Percentiles rank a stretch among this genome's conserved stretches.
Conservation (phyloP, 2,888 invertebrate species). For the Pterostichus madidus region DNA sequence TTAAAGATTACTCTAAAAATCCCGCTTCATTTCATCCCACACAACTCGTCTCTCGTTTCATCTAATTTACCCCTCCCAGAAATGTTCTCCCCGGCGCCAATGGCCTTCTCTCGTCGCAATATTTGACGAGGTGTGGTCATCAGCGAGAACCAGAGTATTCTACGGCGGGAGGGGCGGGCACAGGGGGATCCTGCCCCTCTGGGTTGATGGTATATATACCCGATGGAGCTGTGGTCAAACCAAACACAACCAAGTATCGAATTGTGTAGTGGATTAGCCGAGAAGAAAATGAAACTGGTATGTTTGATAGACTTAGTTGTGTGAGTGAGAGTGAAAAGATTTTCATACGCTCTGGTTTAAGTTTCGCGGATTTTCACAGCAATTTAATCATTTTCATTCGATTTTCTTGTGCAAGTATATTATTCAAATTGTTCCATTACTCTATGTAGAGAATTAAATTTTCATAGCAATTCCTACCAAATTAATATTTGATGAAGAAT, state of each 20-base stretch:
- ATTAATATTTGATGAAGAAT: too few relatives aligned
- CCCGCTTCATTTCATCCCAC: conserved; percentile 1
- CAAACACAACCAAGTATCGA: background rate
- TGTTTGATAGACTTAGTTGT: conserved; percentile 6
- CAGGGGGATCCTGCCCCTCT: conserved; percentile 17
- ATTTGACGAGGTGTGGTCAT: conserved; percentile 52
- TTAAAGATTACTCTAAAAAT: conserved; percentile 18
- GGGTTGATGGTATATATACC: conserved; percentile 25
- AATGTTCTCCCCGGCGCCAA: conserved; percentile 31
- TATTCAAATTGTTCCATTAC: too few relatives aligned
- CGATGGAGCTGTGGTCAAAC: conserved; percentile 7
- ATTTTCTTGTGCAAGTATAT: too few relatives aligned
- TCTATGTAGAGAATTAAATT: too few relatives aligned
- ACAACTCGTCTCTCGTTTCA: background rate
- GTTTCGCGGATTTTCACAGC: background rate
- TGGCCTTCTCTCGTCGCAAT: conserved; percentile 34
- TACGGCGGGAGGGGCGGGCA: conserved; percentile 20
- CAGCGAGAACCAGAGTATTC: conserved; percentile 17
- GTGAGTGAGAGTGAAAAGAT: conserved; percentile 8
- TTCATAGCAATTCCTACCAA: too few relatives aligned
- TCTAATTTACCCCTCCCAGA: conserved; percentile 21
- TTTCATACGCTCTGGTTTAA: background rate
- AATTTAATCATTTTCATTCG: too few relatives aligned
- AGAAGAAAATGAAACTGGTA: conserved; percentile 43
- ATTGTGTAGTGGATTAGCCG: background rate